These are phyloP conservation scores for Schizopygopsis pylzovi DNA, from an alignment of 2,797 vertebrate species.

Conservation along the genomic window DNA sequence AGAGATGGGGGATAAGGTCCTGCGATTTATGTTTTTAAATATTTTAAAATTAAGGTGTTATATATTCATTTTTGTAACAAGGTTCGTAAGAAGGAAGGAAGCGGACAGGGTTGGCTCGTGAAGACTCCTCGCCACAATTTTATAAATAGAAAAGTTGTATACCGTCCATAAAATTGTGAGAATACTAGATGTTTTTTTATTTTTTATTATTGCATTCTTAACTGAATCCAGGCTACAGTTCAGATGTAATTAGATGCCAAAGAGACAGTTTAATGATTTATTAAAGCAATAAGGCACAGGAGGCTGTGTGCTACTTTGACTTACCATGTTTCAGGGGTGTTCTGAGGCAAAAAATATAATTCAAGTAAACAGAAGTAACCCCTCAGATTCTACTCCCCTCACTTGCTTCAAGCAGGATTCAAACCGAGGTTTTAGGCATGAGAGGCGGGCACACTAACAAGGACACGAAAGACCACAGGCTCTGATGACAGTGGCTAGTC, in stretches of 20 bases:
- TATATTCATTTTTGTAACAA: too few species aligned
- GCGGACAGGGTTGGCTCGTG: too few species aligned
- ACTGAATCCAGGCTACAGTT: background rate
- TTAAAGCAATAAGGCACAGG: background rate
- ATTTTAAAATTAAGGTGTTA: too few species aligned
- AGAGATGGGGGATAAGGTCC: background rate
- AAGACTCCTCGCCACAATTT: too few species aligned
- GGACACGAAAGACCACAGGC: background rate
- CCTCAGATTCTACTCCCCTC: background rate
- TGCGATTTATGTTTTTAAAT: background rate
- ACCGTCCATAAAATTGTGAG: background rate
- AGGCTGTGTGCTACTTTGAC: background rate
- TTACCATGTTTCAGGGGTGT: background rate
- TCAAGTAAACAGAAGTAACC: background rate
- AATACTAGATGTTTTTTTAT: background rate
- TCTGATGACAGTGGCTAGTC: background rate
- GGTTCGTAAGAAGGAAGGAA: too few species aligned
- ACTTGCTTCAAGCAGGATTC: background rate
- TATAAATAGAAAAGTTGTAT: background rate
- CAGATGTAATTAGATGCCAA: conserved; percentile 5
- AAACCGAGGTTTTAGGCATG: background rate
- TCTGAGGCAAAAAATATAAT: background rate
- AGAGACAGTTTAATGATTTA: background rate
- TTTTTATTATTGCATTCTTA: too few species aligned
- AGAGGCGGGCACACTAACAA: background rate